Evolutionary conservation across 2,797 vertebrate species (phyloP).

Genomic region (Xerus rutilus): DNA sequence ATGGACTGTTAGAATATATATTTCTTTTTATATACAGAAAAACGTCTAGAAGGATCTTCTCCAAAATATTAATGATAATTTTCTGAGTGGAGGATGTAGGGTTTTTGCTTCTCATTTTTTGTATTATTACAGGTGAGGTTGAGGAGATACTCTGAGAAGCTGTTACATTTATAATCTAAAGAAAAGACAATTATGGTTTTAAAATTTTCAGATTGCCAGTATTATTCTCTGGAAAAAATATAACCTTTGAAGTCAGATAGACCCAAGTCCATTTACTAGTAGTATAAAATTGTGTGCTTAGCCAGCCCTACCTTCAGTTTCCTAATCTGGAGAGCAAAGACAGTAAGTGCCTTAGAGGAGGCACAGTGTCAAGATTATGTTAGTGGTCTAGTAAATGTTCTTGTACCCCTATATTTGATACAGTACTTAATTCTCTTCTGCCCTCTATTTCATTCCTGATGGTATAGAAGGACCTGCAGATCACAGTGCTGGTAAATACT

Average conservation of each 20-base stretch:
- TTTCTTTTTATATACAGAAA: not conserved
- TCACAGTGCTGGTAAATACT: not conserved
- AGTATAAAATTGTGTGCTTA: not conserved
- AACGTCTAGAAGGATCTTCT: not conserved
- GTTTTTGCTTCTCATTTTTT: not conserved
- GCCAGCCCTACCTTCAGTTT: not conserved
- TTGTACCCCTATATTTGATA: not conserved
- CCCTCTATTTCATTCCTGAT: constrained; percentile 15
- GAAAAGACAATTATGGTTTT: not conserved
- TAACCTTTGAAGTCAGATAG: not conserved
- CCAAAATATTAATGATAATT: constrained; percentile 30
- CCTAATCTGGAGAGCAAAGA: not conserved
- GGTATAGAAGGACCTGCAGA: not conserved
- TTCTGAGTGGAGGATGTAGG: not conserved
- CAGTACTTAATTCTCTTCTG: not conserved
- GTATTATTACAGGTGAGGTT: not conserved
- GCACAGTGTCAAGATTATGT: not conserved
- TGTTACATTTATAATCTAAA: constrained; percentile 41
- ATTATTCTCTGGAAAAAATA: not conserved
- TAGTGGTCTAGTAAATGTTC: not conserved
- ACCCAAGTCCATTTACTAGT: not conserved
- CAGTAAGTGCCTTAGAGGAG: not conserved
- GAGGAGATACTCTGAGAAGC: not conserved
- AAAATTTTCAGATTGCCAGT: not conserved
- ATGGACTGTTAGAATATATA: not conserved